A percentile compares a stretch with the other conserved stretches of the same genome.
Evolutionary conservation across 1,140 invertebrate genomes (phyloP).

Genomic region (Sesamia nonagrioides): DNA sequence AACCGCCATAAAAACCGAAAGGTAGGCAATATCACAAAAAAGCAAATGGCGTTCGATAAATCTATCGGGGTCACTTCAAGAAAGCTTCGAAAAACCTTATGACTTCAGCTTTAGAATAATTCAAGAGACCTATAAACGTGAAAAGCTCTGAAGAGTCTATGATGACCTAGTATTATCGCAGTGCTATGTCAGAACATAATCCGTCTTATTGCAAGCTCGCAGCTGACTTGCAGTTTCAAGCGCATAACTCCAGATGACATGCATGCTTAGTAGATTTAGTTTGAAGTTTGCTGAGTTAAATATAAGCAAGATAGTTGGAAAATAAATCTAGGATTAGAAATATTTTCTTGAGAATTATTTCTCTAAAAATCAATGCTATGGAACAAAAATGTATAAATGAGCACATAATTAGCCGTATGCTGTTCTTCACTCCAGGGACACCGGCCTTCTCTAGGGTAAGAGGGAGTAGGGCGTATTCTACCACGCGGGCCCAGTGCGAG

Average conservation of each 20-base stretch:
- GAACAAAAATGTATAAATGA: too few relatives aligned
- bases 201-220: slow-evolving; percentile 16
- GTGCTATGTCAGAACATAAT: slow-evolving; percentile 29
- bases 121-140: background rate
- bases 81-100: background rate
- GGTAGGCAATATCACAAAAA: background rate
- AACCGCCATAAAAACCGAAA: background rate
- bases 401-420: too few relatives aligned
- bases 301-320: background rate
- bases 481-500: too few relatives aligned
- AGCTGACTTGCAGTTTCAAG: slow-evolving; percentile 13
- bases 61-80: background rate
- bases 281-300: background rate
- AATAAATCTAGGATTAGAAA: too few relatives aligned
- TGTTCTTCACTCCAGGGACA: too few relatives aligned
- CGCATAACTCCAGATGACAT: slow-evolving; percentile 18
- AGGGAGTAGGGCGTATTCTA: too few relatives aligned
- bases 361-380: too few relatives aligned
- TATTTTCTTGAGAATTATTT: too few relatives aligned
- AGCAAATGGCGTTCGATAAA: background rate
- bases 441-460: too few relatives aligned
- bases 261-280: slow-evolving; percentile 22
- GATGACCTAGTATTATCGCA: slow-evolving; percentile 2
- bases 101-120: background rate
- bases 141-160: slow-evolving; percentile 3